Evolutionary conservation across 2,797 vertebrate species (phyloP).

Genomic region (Xerus rutilus): DNA sequence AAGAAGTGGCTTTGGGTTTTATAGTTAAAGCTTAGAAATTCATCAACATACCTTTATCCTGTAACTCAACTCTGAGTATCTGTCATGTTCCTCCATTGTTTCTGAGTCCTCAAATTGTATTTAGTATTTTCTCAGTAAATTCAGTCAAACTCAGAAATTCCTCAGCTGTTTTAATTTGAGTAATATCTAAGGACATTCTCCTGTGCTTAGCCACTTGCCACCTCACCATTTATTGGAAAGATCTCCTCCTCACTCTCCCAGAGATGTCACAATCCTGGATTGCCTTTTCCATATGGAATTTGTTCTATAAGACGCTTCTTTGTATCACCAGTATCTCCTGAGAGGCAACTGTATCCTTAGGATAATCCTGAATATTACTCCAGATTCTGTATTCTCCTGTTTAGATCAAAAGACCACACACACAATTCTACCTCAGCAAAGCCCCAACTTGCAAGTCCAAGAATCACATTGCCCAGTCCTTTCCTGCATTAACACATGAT

Average conservation of each 20-base stretch:
- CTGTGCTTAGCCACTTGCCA: fast-evolving
- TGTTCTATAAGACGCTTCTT: fast-evolving
- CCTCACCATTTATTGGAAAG: fast-evolving
- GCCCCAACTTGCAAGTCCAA: not conserved
- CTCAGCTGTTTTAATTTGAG: not conserved
- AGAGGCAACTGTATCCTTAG: not conserved
- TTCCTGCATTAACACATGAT: not conserved
- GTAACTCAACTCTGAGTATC: too few relatives aligned
- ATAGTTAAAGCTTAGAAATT: not conserved
- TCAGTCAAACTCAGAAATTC: not conserved
- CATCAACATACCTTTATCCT: fast-evolving
- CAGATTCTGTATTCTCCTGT: not conserved
- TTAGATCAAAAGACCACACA: not conserved
- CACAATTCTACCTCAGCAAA: not conserved
- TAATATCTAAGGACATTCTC: too few relatives aligned
- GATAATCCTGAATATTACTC: not conserved
- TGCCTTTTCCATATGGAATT: fast-evolving
- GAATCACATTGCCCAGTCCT: fast-evolving
- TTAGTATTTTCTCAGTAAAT: not conserved
- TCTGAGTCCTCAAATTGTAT: too few relatives aligned
- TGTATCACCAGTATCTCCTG: not conserved
- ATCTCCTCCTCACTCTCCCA: too few relatives aligned
- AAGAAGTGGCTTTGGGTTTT: not conserved
- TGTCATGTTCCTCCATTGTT: not conserved
- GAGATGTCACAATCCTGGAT: not conserved